Base-by-base conservation (phyloP, 2,888 invertebrate species). In the Melieria picta region DNA sequence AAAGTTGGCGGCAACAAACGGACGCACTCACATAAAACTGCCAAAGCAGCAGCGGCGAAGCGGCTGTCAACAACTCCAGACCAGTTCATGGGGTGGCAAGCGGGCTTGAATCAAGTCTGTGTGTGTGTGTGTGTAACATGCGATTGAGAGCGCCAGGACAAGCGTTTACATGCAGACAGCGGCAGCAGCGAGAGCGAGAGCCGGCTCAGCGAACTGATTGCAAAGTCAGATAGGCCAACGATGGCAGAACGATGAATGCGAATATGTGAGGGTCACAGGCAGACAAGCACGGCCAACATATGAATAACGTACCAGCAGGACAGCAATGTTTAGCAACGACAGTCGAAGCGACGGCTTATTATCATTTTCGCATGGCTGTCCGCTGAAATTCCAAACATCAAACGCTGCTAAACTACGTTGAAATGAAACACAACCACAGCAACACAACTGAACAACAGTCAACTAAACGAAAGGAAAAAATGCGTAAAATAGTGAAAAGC, bases 151-250 rank as follows among this genome's bases (percentile, higher is more conserved):
- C 30, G 30, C 30, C 30, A 30, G 30, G 30, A 30, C 30, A 30
- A 30, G 30, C 30, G 30, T 3, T 30, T 30, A 30, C 30, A 30
- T 30, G 30, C 30, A 3, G 30, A 30, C 30, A 30, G 30, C 30
- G 3, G 30, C 30, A 30, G 30, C 30, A 30, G 30, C 30, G 30
- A 30, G 30, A 30, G 30, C 30, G 30, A 30, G 30, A 30, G 30
- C 30, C 30, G 30, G 30, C 30, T 30, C 11, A 48, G 60, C 48
- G 30, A 67, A 67, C 67, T 67, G 67, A 67, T 67, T 67, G 67
- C 58, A 58, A 67, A 67, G 67, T 67, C 58, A 67, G 67, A 67
- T 67, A 67, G 67, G 58, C 50, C n/a, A 67, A 58, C 47, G 50
- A 45, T 11, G 67, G 10, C 62, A 56, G 46, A 66, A 66, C 46